Evolutionary conservation across 2,888 invertebrate genomes (phyloP).

Genomic region (Pocota personata): DNA sequence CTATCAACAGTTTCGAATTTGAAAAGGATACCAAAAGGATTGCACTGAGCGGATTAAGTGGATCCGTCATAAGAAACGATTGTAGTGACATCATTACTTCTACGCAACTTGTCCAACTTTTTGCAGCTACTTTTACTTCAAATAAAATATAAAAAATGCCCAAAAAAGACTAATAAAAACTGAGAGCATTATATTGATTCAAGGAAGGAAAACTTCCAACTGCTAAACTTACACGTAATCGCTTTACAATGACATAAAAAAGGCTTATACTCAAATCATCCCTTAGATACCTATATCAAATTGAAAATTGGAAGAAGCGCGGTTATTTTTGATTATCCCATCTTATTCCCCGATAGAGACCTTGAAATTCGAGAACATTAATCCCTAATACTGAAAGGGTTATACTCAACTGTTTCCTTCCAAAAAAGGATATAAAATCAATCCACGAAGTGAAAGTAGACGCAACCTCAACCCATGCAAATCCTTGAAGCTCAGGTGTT

Average conservation of each 20-base stretch:
- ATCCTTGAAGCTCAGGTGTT: background rate
- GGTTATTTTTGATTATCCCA: background rate
- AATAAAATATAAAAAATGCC: background rate
- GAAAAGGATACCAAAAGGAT: too few relatives aligned
- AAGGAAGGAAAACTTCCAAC: background rate
- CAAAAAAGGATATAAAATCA: background rate
- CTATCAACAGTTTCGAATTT: too few relatives aligned
- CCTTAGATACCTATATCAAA: background rate
- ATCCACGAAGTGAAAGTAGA: background rate
- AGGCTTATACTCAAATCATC: background rate
- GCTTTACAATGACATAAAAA: background rate
- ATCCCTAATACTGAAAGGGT: background rate
- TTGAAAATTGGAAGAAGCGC: background rate
- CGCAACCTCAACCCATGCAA: background rate
- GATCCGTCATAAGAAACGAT: too few relatives aligned
- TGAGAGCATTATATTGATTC: background rate
- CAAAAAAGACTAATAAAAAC: background rate
- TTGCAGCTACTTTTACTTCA: too few relatives aligned
- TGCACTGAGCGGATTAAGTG: too few relatives aligned
- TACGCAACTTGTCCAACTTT: too few relatives aligned
- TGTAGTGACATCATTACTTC: too few relatives aligned
- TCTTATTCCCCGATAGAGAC: background rate
- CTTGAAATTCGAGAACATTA: background rate
- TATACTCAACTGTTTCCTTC: background rate
- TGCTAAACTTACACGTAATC: background rate